Conservation (phyloP, 1,140 invertebrate genomes). For the Heliconius himera region DNA sequence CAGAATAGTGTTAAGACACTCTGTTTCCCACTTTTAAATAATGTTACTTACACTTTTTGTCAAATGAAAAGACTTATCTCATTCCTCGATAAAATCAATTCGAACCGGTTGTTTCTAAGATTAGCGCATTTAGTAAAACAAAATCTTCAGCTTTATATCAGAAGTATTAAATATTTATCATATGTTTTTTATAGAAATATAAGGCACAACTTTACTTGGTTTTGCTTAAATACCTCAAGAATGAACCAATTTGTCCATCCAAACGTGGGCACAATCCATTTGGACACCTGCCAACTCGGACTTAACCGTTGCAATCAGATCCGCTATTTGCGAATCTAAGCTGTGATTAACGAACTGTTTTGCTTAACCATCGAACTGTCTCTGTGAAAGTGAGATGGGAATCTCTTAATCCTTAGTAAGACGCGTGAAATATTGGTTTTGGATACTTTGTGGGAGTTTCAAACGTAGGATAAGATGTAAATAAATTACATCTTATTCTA, state of each 20-base stretch:
- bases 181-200: too few species aligned
- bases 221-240: not conserved
- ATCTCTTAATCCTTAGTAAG: conserved; percentile 19
- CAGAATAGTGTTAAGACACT: too few species aligned
- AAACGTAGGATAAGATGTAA: not conserved
- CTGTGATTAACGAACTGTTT: conserved; percentile 35
- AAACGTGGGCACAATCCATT: conserved; percentile 14
- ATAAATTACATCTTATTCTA: too few species aligned
- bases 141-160: too few species aligned
- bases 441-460: not conserved
- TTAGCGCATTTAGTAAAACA: too few species aligned
- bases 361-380: conserved; percentile 27
- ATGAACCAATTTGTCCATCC: not conserved
- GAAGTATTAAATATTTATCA: too few species aligned
- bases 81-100: too few species aligned
- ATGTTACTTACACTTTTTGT: too few species aligned
- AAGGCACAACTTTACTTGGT: too few species aligned
- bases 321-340: conserved; percentile 40
- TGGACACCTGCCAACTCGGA: conserved; percentile 36
- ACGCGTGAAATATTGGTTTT: conserved; percentile 15
- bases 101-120: too few species aligned
- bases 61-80: too few species aligned
- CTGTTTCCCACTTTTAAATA: too few species aligned
- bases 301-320: conserved; percentile 35
- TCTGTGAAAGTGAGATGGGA: conserved; percentile 19